phyloP scores from a whole-genome alignment of 2,888 invertebrate genomes.

The Ornithoptera alexandrae region DNA sequence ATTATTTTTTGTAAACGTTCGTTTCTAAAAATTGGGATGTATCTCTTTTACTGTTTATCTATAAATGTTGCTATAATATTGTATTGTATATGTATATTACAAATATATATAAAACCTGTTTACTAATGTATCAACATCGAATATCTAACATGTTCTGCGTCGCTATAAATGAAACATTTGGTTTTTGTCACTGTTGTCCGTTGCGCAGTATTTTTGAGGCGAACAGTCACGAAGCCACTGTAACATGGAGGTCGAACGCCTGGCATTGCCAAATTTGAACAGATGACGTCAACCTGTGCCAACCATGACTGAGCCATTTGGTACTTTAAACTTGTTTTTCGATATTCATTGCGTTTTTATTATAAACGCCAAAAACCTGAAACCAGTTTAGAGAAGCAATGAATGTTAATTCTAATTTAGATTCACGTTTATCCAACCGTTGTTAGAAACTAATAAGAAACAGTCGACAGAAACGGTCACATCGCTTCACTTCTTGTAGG shows the following conservation, averaged over 20 bases:
- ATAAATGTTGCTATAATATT: too few species aligned
- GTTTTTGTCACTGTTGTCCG: conserved; percentile 33
- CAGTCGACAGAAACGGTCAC: conserved; percentile 51
- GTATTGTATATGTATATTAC: too few species aligned
- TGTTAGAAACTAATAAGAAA: conserved; percentile 47
- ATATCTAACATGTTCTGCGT: background rate
- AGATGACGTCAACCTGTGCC: conserved; percentile 51
- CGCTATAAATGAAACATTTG: conserved; percentile 3
- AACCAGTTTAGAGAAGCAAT: conserved; percentile 20
- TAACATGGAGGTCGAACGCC: conserved; percentile 65
- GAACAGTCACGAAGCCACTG: conserved; percentile 42
- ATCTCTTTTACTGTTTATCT: too few species aligned
- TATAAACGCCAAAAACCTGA: background rate
- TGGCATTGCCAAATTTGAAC: conserved; percentile 69
- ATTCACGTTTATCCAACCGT: conserved; percentile 26
- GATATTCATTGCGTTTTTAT: conserved; percentile 17
- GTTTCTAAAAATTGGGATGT: too few species aligned
- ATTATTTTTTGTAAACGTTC: too few species aligned
- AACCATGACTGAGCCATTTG: conserved; percentile 15
- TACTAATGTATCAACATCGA: too few species aligned
- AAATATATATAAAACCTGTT: too few species aligned
- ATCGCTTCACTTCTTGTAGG: conserved; percentile 48
- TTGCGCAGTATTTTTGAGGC: conserved; percentile 40
- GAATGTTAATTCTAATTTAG: conserved; percentile 13
- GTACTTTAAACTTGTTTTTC: conserved; percentile 10